Percentiles rank a stretch among this genome's conserved stretches.
Evolutionary conservation across 2,797 vertebrate species (phyloP).

Genomic region (Notamacropus eugenii): DNA sequence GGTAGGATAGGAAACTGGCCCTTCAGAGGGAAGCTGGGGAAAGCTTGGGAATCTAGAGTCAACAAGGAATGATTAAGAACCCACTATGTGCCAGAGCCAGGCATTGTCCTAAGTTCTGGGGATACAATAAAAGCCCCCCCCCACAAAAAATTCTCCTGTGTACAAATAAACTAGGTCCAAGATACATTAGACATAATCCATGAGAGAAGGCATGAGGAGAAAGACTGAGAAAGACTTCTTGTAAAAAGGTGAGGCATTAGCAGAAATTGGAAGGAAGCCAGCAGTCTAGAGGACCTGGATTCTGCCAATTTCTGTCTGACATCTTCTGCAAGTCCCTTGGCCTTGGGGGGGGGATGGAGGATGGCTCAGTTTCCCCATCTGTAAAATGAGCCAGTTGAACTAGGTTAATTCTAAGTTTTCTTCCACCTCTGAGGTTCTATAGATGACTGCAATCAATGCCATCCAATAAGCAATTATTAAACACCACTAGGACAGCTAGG

Average conservation of each 20-base stretch:
- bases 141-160: neutral
- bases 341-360: too few relatives aligned
- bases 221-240: neutral
- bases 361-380: neutral
- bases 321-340: neutral
- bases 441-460: too few relatives aligned
- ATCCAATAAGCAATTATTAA: too few relatives aligned
- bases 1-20: too few relatives aligned
- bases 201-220: neutral
- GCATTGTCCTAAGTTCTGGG: neutral
- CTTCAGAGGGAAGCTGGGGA: accelerated
- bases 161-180: neutral
- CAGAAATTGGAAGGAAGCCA: neutral
- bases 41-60: neutral
- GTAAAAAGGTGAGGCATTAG: neutral
- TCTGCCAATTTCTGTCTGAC: neutral
- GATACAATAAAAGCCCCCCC: neutral
- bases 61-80: neutral
- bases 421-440: neutral
- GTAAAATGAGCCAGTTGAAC: neutral
- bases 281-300: neutral
- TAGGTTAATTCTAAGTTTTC: neutral
- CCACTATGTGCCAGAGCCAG: neutral
- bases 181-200: neutral
- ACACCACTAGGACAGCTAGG: too few relatives aligned